These are phyloP conservation scores for Chlorops oryzae DNA, from an alignment of 1,140 invertebrate genomes.

Conservation along the genomic window DNA sequence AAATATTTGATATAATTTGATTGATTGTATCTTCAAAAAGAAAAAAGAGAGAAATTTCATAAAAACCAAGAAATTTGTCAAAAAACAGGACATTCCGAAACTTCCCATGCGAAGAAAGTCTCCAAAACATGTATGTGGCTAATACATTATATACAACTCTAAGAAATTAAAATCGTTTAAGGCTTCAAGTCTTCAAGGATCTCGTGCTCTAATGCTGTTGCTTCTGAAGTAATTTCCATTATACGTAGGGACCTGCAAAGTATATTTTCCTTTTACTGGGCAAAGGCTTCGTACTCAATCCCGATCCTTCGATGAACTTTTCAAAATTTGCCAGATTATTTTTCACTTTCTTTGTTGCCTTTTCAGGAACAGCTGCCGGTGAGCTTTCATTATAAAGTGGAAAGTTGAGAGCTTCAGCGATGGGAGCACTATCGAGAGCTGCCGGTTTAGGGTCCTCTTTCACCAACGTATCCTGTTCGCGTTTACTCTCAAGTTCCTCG, in stretches of 20 bases:
- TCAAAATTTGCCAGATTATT: slow-evolving; percentile 37
- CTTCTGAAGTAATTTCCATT: slow-evolving; percentile 13
- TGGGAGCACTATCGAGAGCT: neutral
- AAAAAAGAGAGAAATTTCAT: too few relatives aligned
- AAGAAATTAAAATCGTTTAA: too few relatives aligned
- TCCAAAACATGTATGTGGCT: too few relatives aligned
- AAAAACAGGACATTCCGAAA: too few relatives aligned
- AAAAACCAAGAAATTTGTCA: too few relatives aligned
- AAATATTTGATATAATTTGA: too few relatives aligned
- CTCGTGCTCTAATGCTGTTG: too few relatives aligned
- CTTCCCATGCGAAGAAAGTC: too few relatives aligned
- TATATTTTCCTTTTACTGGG: slow-evolving; percentile 42
- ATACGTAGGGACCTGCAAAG: slow-evolving; percentile 42
- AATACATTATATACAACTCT: too few relatives aligned
- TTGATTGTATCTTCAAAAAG: too few relatives aligned
- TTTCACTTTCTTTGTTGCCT: slow-evolving; percentile 25
- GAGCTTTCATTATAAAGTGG: slow-evolving; percentile 3
- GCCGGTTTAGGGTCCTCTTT: too few relatives aligned
- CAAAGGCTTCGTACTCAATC: slow-evolving; percentile 36
- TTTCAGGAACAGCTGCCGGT: neutral
- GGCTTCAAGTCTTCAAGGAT: too few relatives aligned
- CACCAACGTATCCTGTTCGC: slow-evolving; percentile 5
- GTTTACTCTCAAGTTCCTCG: neutral
- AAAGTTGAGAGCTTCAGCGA: slow-evolving; percentile 10
- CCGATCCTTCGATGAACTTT: slow-evolving; percentile 38